Evolutionary conservation across 2,797 vertebrate genomes (phyloP).

Genomic region (Urocyon cinereoargenteus): DNA sequence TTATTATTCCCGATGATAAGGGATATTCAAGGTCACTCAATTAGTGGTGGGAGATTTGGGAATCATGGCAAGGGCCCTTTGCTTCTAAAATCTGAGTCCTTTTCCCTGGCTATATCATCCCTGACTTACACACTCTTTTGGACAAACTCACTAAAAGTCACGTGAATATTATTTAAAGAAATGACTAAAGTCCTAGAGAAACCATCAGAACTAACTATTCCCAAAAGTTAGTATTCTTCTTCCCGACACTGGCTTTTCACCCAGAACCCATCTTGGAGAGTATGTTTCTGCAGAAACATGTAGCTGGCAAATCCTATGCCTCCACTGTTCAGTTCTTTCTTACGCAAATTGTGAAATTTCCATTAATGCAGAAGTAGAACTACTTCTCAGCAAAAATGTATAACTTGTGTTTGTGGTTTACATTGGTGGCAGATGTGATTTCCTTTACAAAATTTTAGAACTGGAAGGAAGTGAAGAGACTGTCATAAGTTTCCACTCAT

Average conservation of each 20-base stretch:
- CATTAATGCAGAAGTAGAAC: slow-evolving; percentile 80
- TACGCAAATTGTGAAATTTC: slow-evolving; percentile 74
- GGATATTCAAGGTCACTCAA: not conserved
- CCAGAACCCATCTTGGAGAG: not conserved
- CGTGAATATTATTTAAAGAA: not conserved
- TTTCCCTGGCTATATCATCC: not conserved
- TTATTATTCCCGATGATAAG: not conserved
- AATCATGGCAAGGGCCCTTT: not conserved
- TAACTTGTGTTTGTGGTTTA: slow-evolving; percentile 77
- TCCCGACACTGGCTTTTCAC: not conserved
- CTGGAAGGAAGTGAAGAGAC: slow-evolving; percentile 58
- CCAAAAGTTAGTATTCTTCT: not conserved
- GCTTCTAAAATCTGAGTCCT: not conserved
- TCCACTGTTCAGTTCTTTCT: not conserved
- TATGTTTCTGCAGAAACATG: not conserved
- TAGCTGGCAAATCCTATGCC: not conserved
- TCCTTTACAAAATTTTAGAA: slow-evolving; percentile 66
- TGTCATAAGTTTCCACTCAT: slow-evolving; percentile 43
- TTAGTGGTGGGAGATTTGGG: not conserved
- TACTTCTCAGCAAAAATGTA: slow-evolving; percentile 78
- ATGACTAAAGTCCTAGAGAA: not conserved
- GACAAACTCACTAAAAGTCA: slow-evolving; percentile 39
- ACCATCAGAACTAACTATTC: not conserved
- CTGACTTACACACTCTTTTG: not conserved
- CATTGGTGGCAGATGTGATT: slow-evolving; percentile 73